A percentile compares a stretch with the other conserved stretches of the same genome.
These are phyloP conservation scores for Oxyteleia sp. DNA, from an alignment of 2,888 invertebrate genomes.

Conservation along the genomic window DNA sequence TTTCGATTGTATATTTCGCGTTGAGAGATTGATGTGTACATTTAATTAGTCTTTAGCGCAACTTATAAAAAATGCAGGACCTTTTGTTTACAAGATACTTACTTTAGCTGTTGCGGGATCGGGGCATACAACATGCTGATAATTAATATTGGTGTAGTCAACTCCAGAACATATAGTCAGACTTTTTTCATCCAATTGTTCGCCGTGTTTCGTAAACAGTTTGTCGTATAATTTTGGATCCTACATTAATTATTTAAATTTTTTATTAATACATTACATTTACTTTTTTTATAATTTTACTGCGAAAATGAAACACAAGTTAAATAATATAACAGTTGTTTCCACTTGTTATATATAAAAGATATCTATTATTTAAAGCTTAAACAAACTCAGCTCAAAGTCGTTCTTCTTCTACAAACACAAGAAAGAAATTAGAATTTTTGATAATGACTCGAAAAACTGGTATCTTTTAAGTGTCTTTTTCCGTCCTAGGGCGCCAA, in stretches of 20 bases:
- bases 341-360: no score
- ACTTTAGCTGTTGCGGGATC: conserved; percentile 98
- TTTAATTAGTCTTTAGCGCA: neutral
- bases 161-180: conserved; percentile 99
- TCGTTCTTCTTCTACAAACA: no score
- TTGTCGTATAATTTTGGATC: conserved; percentile 89
- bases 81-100: conserved; percentile 76
- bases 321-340: no score
- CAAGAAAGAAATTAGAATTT: no score
- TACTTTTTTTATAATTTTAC: no score
- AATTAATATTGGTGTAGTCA: conserved; percentile 99
- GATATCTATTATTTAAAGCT: no score
- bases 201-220: conserved; percentile 93
- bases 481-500: no score
- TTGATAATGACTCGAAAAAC: no score
- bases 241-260: conserved; percentile 29
- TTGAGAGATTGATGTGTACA: neutral
- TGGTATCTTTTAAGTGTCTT: no score
- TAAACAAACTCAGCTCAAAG: no score
- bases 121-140: conserved; percentile 98
- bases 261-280: conserved; percentile 3
- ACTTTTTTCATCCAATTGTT: conserved; percentile 95
- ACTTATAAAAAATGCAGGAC: neutral
- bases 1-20: no score
- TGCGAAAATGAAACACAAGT: no score